These are phyloP conservation scores for Ectemnius cavifrons DNA, from an alignment of 2,888 invertebrate species.

Conservation along the genomic window DNA sequence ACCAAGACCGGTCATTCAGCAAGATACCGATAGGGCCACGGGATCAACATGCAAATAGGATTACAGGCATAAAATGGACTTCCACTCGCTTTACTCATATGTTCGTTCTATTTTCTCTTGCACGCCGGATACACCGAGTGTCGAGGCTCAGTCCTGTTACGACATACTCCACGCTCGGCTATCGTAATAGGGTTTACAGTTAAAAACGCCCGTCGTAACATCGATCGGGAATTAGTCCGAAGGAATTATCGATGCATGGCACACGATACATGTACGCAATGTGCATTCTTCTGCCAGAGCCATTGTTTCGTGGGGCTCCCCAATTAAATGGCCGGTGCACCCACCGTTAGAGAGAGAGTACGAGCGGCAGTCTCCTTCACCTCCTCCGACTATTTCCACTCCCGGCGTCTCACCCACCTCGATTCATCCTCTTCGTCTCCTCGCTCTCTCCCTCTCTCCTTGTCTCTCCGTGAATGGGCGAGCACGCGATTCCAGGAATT, in stretches of 20 bases:
- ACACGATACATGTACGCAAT: neutral
- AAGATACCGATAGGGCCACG: too few species aligned
- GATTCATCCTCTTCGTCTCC: conserved; percentile 47
- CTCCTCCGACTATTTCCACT: neutral
- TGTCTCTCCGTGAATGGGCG: conserved; percentile 53
- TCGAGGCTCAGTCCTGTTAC: too few species aligned
- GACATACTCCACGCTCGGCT: too few species aligned
- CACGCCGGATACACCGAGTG: too few species aligned
- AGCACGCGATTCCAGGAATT: conserved; percentile 71
- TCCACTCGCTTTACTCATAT: too few species aligned
- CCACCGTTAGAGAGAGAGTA: conserved; percentile 22
- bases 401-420: conserved; percentile 15
- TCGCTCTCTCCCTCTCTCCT: conserved; percentile 11
- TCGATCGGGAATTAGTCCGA: neutral
- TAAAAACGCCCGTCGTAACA: too few species aligned
- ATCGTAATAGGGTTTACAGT: too few species aligned
- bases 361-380: conserved; percentile 23
- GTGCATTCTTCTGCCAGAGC: conserved; percentile 33
- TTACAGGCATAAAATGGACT: too few species aligned
- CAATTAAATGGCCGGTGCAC: conserved; percentile 68
- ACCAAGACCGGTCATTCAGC: too few species aligned
- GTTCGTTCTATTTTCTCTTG: too few species aligned
- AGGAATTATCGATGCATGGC: neutral
- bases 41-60: too few species aligned
- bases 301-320: conserved; percentile 62